Conservation (phyloP, 64 coral and sea anemone genomes). For the Cladopsammia gracilis region DNA sequence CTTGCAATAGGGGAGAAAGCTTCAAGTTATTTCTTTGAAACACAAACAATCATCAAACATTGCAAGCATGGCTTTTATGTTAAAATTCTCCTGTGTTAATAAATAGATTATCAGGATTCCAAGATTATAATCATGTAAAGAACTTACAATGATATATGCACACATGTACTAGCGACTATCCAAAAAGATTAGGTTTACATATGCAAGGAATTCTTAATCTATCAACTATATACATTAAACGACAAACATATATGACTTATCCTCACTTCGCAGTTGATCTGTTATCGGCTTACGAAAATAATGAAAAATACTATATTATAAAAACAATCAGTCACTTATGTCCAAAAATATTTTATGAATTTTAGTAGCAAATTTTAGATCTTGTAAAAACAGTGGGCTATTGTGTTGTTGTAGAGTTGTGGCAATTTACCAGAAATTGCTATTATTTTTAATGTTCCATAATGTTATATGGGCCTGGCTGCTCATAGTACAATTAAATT, state of each 20-base stretch:
- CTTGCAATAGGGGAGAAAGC: no score
- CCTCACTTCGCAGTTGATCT: constrained; percentile 3
- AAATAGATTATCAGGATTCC: background rate
- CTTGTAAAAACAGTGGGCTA: no score
- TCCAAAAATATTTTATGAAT: background rate
- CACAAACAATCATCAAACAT: background rate
- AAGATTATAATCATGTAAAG: background rate
- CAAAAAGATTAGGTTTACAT: background rate
- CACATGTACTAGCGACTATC: background rate
- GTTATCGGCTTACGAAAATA: background rate
- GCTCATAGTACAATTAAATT: no score
- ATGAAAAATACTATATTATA: no score
- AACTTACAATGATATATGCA: constrained; percentile 29
- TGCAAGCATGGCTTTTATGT: background rate
- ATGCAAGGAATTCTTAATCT: background rate
- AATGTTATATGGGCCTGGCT: no score
- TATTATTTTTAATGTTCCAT: background rate
- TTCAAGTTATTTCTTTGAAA: no score
- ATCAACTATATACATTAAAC: background rate
- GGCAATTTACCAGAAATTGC: constrained; percentile 27
- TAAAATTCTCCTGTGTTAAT: background rate
- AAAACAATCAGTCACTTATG: background rate
- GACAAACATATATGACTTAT: background rate
- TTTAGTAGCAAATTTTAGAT: background rate
- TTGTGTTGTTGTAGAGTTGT: background rate